Evolutionary conservation across 2,797 vertebrate genomes (phyloP).

Genomic region (Taeniopygia guttata): DNA sequence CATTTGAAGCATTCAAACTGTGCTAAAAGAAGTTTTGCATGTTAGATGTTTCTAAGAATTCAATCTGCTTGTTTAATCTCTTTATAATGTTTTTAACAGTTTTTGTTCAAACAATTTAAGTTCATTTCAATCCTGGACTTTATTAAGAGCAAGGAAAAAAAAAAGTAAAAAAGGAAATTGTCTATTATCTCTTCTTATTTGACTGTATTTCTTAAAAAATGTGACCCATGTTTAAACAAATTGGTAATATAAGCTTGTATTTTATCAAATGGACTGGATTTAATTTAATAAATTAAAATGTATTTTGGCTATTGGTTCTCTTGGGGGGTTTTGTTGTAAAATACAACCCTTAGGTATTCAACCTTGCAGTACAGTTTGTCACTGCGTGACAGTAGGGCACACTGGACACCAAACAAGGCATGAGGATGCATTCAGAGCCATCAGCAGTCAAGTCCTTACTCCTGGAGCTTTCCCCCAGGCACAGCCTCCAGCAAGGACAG

Average conservation of each 20-base stretch:
- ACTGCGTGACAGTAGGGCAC: neutral
- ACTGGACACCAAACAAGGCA: no score
- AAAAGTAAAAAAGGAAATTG: neutral
- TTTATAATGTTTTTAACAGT: conserved; percentile 60
- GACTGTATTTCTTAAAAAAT: conserved; percentile 47
- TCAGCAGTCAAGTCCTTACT: neutral
- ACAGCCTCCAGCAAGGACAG: neutral
- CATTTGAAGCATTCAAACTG: neutral
- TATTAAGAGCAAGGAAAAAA: conserved; percentile 24
- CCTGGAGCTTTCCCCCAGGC: neutral
- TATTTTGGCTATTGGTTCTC: conserved; percentile 28
- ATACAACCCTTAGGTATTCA: neutral
- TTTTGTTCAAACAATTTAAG: conserved; percentile 35
- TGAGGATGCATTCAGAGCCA: neutral
- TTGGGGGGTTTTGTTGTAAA: neutral
- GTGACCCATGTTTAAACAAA: conserved; percentile 2
- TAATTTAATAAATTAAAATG: conserved; percentile 51
- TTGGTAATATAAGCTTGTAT: conserved; percentile 41
- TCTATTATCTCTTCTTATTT: conserved; percentile 50
- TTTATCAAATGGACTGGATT: conserved; percentile 47
- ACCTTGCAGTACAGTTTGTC: neutral
- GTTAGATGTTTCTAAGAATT: conserved; percentile 47
- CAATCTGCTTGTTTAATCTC: conserved; percentile 54
- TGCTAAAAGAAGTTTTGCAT: conserved; percentile 46
- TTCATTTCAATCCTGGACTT: conserved; percentile 50